Conservation (phyloP, 1,140 invertebrate species). For the Proctacanthus coquilletti region DNA sequence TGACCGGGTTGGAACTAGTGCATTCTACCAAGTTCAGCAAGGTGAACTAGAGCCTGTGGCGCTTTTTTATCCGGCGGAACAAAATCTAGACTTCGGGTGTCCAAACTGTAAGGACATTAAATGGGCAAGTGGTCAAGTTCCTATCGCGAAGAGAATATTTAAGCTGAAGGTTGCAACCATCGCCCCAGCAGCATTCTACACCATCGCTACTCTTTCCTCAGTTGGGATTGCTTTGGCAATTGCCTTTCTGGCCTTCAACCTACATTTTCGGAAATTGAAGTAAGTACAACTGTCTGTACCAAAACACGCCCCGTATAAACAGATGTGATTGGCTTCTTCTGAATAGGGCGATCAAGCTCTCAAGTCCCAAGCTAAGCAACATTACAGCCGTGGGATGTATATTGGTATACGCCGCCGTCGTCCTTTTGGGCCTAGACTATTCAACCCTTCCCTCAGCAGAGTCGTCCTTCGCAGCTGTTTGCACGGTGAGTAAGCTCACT, state of each 20-base stretch:
- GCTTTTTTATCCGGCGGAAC: slow-evolving; percentile 51
- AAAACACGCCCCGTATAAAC: not conserved
- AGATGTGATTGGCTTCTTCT: slow-evolving; percentile 1
- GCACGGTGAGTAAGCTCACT: slow-evolving; percentile 53
- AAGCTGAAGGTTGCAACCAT: slow-evolving; percentile 57
- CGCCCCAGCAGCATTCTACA: slow-evolving; percentile 54
- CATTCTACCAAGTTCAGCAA: slow-evolving; percentile 73
- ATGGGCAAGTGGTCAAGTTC: slow-evolving; percentile 61
- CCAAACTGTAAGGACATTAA: slow-evolving; percentile 45
- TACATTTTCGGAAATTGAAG: slow-evolving; percentile 75
- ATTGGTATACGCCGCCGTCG: slow-evolving; percentile 83
- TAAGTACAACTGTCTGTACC: slow-evolving; percentile 31
- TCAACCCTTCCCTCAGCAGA: slow-evolving; percentile 49
- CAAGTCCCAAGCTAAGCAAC: slow-evolving; percentile 91
- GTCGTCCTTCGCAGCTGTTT: slow-evolving; percentile 60
- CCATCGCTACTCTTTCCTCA: slow-evolving; percentile 49
- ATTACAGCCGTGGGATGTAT: slow-evolving; percentile 89
- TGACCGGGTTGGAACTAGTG: slow-evolving; percentile 67
- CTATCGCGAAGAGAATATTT: slow-evolving; percentile 56
- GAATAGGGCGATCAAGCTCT: slow-evolving; percentile 72
- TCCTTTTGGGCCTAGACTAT: slow-evolving; percentile 74
- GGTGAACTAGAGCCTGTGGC: slow-evolving; percentile 52
- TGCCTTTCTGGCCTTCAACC: slow-evolving; percentile 69
- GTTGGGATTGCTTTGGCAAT: slow-evolving; percentile 63
- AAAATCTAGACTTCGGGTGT: slow-evolving; percentile 53